Percentiles rank a stretch among this genome's conserved stretches.
Evolutionary conservation across 2,888 invertebrate genomes (phyloP).

Genomic region (Horisme vitalbata): DNA sequence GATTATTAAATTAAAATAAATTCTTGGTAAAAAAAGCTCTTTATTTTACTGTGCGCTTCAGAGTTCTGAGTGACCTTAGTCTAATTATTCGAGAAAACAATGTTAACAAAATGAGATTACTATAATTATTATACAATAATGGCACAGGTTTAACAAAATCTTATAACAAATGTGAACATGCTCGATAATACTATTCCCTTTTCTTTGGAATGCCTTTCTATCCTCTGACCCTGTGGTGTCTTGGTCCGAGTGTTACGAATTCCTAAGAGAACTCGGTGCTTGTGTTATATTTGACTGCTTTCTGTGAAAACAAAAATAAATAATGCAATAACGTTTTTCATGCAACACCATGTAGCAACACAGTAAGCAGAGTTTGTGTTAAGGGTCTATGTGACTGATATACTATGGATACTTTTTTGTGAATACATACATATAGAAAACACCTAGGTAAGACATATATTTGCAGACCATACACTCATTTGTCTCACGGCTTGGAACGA

Average conservation of each 20-base stretch:
- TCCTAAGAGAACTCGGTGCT: slow-evolving; percentile 33
- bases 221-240: slow-evolving; percentile 29
- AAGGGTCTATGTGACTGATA: too few species aligned
- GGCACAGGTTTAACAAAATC: slow-evolving; percentile 63
- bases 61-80: slow-evolving; percentile 25
- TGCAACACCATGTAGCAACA: too few species aligned
- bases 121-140: slow-evolving; percentile 48
- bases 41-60: slow-evolving; percentile 44
- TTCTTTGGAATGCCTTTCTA: slow-evolving; percentile 43
- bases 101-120: slow-evolving; percentile 53
- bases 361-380: too few species aligned
- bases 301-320: slow-evolving; percentile 53
- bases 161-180: slow-evolving; percentile 46
- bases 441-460: too few species aligned
- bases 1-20: slow-evolving; percentile 64
- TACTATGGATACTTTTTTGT: too few species aligned
- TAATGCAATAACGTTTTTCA: too few species aligned
- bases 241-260: slow-evolving; percentile 13
- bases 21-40: slow-evolving; percentile 66
- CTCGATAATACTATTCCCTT: slow-evolving; percentile 39
- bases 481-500: too few species aligned
- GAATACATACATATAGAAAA: too few species aligned
- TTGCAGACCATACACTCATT: too few species aligned
- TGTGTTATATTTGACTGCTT: slow-evolving; percentile 68
- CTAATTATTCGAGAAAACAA: slow-evolving; percentile 42